Base-by-base conservation (phyloP, 1,140 invertebrate genomes). In the Maniola jurtina region DNA sequence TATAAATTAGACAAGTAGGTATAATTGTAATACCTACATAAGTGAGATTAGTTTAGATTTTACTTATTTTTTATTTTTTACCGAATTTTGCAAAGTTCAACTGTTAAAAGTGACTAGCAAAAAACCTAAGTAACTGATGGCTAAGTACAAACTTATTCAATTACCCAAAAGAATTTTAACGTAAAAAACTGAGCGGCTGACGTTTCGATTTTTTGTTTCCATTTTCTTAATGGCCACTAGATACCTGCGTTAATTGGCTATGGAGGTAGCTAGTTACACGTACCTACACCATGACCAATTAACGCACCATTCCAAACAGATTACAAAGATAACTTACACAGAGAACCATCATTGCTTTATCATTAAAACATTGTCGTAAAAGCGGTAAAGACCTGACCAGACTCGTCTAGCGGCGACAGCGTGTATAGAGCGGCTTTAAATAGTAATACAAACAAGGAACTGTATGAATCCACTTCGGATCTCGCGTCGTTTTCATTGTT, bases 361-460 rank as follows among this genome's bases (percentile, higher is more conserved):
- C 50, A 61, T 61, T 66, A 61, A 66, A 66, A 61, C 40, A 61
- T 45, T 34, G 48, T 61, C 33, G 48, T 61, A 48, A 61, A 70
- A 58, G 42, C 38, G 59, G 40, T 67, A 38, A 25, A 25, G 25
- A 2, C 25, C 25, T 25, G 25, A 25, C 4, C 25, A 25, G 25
- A 25, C 25, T 25, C 4, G 25, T 2, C 25, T 25, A 25, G 25
- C 25, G 25, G 25, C 25, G 25, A 4, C 25, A 25, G 25, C 25
- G 25, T 25, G 25, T 25, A 25, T 25, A 25, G 25, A 25, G 25
- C 4, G 4, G 25, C 25, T 25, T 25, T 25, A 25, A 25, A 25
- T 25, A 25, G 25, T 25, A 25, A 25, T 25, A 25, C 4, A 25
- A 25, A 25, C 25, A 25, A 25, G 25, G 25, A 25, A 25, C 1